Conservation (phyloP, 1,140 invertebrate genomes). For the Leptoteleia sp. region DNA sequence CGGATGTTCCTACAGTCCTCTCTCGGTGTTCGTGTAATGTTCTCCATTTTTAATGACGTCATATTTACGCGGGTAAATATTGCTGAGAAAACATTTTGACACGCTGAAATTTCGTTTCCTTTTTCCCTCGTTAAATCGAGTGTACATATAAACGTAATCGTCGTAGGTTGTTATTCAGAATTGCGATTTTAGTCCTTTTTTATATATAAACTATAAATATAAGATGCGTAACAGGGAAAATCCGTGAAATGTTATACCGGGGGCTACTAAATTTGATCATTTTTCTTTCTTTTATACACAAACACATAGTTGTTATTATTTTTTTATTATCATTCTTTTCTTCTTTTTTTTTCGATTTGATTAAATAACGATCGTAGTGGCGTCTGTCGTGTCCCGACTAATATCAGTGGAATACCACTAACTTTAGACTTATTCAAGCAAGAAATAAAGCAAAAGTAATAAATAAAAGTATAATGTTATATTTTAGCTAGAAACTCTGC, state of each 20-base stretch:
- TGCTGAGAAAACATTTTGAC: not conserved
- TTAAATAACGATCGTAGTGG: slow-evolving; percentile 30
- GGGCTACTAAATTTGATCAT: not conserved
- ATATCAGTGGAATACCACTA: slow-evolving; percentile 72
- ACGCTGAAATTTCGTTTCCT: slow-evolving; percentile 7
- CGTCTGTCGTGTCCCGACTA: slow-evolving; percentile 72
- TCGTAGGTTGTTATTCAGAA: slow-evolving; percentile 24
- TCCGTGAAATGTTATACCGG: slow-evolving; percentile 1
- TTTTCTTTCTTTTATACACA: slow-evolving; percentile 14
- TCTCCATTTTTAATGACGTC: slow-evolving; percentile 1
- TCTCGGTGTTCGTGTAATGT: not conserved
- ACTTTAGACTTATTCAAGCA: slow-evolving; percentile 69
- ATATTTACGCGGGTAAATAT: slow-evolving; percentile 29
- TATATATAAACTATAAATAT: slow-evolving; percentile 42
- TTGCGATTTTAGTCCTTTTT: slow-evolving; percentile 47
- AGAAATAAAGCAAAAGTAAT: slow-evolving; percentile 27
- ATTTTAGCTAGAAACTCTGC: slow-evolving; percentile 76
- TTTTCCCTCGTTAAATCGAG: slow-evolving; percentile 9
- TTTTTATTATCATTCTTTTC: too few species aligned
- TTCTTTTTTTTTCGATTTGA: not conserved
- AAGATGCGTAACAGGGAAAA: slow-evolving; percentile 17
- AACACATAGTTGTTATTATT: too few species aligned
- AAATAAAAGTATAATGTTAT: slow-evolving; percentile 71
- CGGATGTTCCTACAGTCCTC: slow-evolving; percentile 15
- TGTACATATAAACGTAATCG: slow-evolving; percentile 25